Conservation (phyloP, 2,797 vertebrate species). For the Bradypodion ventrale region DNA sequence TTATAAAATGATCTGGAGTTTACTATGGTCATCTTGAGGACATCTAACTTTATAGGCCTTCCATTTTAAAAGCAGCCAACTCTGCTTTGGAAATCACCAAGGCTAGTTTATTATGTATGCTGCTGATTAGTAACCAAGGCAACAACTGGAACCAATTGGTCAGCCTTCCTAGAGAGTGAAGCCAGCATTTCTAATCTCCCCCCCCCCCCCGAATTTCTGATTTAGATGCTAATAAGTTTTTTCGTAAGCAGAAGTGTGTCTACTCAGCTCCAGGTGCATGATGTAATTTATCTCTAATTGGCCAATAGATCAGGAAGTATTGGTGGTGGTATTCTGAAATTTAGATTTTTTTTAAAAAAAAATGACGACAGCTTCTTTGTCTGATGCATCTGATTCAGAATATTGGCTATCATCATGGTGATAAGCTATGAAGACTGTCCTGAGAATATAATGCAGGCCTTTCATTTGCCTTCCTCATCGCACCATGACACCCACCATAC, state of each 20-base stretch:
- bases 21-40: background rate
- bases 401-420: no score
- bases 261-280: background rate
- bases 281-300: background rate
- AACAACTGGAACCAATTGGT: background rate
- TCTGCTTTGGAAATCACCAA: background rate
- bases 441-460: no score
- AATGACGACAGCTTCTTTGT: background rate
- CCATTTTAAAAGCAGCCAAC: background rate
- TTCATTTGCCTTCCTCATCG: no score
- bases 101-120: background rate
- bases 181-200: background rate
- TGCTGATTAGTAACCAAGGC: background rate
- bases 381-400: no score
- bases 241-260: conserved; percentile 14
- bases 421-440: no score
- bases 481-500: no score
- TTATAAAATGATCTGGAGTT: background rate
- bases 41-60: background rate
- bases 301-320: background rate
- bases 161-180: background rate
- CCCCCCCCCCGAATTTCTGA: conserved; percentile 9
- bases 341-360: background rate
- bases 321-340: background rate
- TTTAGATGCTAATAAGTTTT: conserved; percentile 5